phyloP scores from a whole-genome alignment of 2,797 vertebrate species.

The Oreonectes daqikongensis region DNA sequence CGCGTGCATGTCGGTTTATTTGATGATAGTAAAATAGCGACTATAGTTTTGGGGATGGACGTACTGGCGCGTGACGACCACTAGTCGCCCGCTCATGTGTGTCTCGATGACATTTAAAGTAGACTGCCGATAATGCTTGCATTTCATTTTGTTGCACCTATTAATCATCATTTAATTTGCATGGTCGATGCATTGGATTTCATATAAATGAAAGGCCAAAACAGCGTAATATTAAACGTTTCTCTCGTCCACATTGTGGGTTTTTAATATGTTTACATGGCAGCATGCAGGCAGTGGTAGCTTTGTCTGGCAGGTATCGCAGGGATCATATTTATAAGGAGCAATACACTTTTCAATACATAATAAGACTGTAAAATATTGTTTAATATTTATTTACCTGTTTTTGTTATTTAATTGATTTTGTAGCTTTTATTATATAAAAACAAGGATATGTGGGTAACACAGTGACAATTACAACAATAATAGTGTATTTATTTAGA shows the following conservation, averaged over 20 bases:
- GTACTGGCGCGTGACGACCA: constrained; percentile 8
- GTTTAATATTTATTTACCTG: background rate
- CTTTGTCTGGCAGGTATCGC: background rate
- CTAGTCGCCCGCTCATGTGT: background rate
- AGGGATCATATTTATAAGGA: background rate
- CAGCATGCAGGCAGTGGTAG: background rate
- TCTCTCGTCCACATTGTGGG: background rate
- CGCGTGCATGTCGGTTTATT: constrained; percentile 8
- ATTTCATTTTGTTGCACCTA: background rate
- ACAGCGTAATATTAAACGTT: background rate
- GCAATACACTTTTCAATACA: too few relatives aligned
- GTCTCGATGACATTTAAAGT: constrained; percentile 16
- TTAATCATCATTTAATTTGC: background rate
- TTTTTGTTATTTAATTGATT: background rate
- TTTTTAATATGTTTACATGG: background rate
- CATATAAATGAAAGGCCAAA: background rate
- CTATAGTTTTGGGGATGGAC: background rate
- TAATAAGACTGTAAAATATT: background rate
- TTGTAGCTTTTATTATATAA: too few relatives aligned
- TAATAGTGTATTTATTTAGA: too few relatives aligned
- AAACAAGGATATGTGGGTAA: too few relatives aligned
- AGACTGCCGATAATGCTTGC: too few relatives aligned
- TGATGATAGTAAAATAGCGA: background rate
- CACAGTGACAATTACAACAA: too few relatives aligned
- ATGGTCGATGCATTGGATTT: background rate